These are phyloP conservation scores for Apteryx owenii DNA, from an alignment of 2,113 vertebrate species.

Conservation along the genomic window DNA sequence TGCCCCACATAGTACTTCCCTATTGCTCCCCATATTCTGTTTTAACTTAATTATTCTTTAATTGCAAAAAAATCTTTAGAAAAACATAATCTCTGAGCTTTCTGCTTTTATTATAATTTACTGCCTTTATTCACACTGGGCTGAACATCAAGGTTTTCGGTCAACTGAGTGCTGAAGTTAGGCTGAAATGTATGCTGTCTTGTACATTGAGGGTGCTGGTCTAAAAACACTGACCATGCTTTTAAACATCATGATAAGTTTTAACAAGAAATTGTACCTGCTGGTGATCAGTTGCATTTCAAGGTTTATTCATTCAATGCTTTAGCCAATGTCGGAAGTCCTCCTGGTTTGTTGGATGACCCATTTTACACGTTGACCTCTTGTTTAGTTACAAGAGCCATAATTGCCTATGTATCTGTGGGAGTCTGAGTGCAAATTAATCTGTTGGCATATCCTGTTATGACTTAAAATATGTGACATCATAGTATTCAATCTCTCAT, in stretches of 20 bases:
- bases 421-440: not conserved
- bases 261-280: not conserved
- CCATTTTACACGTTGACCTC: not conserved
- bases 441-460: not conserved
- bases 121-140: not conserved
- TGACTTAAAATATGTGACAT: not conserved
- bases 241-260: not conserved
- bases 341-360: not conserved
- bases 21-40: not conserved
- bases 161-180: not conserved
- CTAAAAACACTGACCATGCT: not conserved
- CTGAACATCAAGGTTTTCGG: not conserved
- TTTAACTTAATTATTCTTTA: not conserved
- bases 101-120: not conserved
- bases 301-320: not conserved
- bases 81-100: not conserved
- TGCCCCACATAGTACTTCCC: not conserved
- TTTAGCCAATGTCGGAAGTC: not conserved
- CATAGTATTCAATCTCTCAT: accelerated
- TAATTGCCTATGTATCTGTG: not conserved
- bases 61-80: not conserved
- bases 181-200: not conserved
- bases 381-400: not conserved
- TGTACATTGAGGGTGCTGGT: not conserved
- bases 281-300: not conserved